A percentile compares a stretch with the other conserved stretches of the same genome.
Conservation (phyloP, 1,140 invertebrate species). For the Phthorimaea operculella region DNA sequence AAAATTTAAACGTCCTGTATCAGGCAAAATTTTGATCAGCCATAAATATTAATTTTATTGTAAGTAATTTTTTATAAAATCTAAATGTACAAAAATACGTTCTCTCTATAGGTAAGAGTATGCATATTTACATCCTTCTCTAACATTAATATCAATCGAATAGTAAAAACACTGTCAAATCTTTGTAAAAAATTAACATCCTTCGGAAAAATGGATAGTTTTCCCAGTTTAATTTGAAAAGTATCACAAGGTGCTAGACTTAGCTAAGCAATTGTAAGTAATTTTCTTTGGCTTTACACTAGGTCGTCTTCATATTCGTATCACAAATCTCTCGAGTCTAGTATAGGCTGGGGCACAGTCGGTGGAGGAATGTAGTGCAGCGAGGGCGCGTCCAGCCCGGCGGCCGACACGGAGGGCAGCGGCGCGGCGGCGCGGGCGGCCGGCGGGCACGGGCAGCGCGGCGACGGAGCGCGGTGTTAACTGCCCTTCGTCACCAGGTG, state of each 20-base stretch:
- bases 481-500: constrained; percentile 46
- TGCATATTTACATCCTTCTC: too few species aligned
- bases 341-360: constrained; percentile 20
- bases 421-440: constrained; percentile 10
- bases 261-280: too few species aligned
- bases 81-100: not conserved
- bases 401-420: constrained; percentile 10
- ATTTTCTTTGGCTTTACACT: constrained; percentile 38
- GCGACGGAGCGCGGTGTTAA: constrained; percentile 40
- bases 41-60: not conserved
- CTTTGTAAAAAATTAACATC: too few species aligned
- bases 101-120: not conserved
- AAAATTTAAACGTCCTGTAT: constrained; percentile 8
- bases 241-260: too few species aligned
- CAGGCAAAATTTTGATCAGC: constrained; percentile 7
- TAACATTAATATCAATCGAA: too few species aligned
- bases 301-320: constrained; percentile 50
- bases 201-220: too few species aligned
- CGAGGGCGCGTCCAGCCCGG: constrained; percentile 19
- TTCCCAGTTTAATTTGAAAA: too few species aligned
- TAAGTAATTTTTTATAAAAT: not conserved
- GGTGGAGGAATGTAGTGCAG: constrained; percentile 30
- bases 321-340: constrained; percentile 39
- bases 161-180: too few species aligned
- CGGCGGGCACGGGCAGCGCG: constrained; percentile 23